Percentiles rank a stretch among this genome's conserved stretches.
Evolutionary conservation across 2,797 vertebrate species (phyloP).

Genomic region (Argya squamiceps): DNA sequence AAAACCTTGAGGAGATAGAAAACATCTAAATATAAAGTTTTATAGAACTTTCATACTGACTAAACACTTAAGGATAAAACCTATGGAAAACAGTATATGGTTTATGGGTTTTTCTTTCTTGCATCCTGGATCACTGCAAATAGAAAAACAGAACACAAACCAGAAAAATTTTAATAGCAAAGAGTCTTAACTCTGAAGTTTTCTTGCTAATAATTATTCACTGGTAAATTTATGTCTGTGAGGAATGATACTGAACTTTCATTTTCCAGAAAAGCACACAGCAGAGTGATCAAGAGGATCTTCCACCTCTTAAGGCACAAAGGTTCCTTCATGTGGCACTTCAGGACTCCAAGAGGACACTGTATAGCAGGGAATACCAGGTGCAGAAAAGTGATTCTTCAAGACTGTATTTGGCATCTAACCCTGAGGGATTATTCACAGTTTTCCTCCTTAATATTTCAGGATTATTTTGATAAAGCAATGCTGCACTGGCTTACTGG

Average conservation of each 20-base stretch:
- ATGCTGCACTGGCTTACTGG: not conserved
- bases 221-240: not conserved
- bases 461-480: not conserved
- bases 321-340: rapidly evolving
- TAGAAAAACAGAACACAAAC: not conserved
- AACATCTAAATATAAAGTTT: not conserved
- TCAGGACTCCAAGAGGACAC: not conserved
- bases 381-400: not conserved
- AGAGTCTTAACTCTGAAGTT: not conserved
- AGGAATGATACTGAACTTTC: not conserved
- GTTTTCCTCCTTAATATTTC: not conserved
- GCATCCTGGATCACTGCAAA: not conserved
- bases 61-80: not conserved
- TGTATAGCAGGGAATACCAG: not conserved
- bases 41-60: not conserved
- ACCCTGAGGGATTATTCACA: not conserved
- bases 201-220: not conserved
- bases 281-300: not conserved
- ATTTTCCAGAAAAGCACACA: not conserved
- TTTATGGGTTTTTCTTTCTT: not conserved
- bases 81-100: not conserved
- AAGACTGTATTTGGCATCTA: not conserved
- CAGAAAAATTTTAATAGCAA: not conserved
- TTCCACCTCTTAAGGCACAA: not conserved
- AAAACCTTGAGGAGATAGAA: not conserved